These are phyloP conservation scores for Hippotragus niger DNA, from an alignment of 2,113 vertebrate genomes.

Conservation along the genomic window DNA sequence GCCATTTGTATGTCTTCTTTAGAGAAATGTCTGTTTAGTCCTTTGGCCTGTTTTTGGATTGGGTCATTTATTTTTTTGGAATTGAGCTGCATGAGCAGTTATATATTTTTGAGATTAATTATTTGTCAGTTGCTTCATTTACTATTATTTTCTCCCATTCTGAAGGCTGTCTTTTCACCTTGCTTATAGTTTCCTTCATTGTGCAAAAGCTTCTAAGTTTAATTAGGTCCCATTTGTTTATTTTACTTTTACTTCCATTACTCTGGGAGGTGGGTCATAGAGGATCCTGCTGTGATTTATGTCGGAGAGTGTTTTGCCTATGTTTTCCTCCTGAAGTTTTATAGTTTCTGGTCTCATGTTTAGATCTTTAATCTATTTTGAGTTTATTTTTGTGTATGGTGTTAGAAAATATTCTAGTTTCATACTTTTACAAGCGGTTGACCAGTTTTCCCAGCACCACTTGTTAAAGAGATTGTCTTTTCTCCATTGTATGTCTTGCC, in stretches of 20 bases:
- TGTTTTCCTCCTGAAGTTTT: not conserved
- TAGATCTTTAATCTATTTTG: not conserved
- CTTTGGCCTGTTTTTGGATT: not conserved
- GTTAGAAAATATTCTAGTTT: not conserved
- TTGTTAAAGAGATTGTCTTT: not conserved
- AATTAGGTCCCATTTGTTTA: not conserved
- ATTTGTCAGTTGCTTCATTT: not conserved
- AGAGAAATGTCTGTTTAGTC: not conserved
- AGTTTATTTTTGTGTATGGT: not conserved
- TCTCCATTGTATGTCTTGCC: not conserved
- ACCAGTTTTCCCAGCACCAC: not conserved
- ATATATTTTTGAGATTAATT: not conserved
- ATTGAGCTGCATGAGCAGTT: not conserved
- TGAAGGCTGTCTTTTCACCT: not conserved
- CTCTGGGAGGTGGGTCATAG: not conserved
- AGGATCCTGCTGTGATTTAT: not conserved
- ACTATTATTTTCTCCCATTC: not conserved
- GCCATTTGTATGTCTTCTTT: not conserved
- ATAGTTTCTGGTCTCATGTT: not conserved
- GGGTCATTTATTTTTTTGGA: not conserved
- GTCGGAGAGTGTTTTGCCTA: not conserved
- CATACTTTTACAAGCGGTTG: not conserved
- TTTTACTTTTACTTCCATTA: not conserved
- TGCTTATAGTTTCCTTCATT: not conserved
- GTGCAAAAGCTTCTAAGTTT: not conserved